Evolutionary conservation across 2,888 invertebrate genomes (phyloP).

Genomic region (Melikaiella ostensackeni): DNA sequence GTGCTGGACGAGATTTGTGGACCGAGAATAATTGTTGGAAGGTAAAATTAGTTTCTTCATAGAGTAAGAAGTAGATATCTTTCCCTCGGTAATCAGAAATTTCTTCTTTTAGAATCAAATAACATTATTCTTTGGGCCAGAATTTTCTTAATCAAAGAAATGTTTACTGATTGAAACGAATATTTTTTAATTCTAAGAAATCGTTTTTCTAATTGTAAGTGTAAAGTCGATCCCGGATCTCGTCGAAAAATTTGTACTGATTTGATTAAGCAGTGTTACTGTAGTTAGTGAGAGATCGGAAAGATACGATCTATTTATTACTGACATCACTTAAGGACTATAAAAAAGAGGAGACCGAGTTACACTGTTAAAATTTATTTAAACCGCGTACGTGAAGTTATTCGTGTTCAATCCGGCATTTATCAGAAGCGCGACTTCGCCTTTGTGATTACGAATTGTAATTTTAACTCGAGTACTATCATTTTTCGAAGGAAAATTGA

Average conservation of each 20-base stretch:
- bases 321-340: slow-evolving; percentile 46
- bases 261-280: slow-evolving; percentile 64
- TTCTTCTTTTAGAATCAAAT: not conserved
- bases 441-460: not conserved
- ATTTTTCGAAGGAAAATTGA: not conserved
- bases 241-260: slow-evolving; percentile 66
- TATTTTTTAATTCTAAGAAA: slow-evolving; percentile 34
- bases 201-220: slow-evolving; percentile 42
- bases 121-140: not conserved
- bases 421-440: not conserved
- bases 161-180: slow-evolving; percentile 8
- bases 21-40: slow-evolving; percentile 31
- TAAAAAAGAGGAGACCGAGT: slow-evolving; percentile 39
- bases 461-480: not conserved
- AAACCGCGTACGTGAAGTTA: not conserved
- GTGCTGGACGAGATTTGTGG: slow-evolving; percentile 61
- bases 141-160: not conserved
- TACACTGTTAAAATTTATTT: not conserved
- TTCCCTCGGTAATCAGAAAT: not conserved
- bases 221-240: slow-evolving; percentile 47
- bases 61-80: not conserved
- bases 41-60: not conserved
- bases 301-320: slow-evolving; percentile 64
- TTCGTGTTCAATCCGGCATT: not conserved
- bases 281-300: slow-evolving; percentile 53